Conservation (phyloP, 2,888 invertebrate genomes). For the Flabesymbios commensalis region DNA sequence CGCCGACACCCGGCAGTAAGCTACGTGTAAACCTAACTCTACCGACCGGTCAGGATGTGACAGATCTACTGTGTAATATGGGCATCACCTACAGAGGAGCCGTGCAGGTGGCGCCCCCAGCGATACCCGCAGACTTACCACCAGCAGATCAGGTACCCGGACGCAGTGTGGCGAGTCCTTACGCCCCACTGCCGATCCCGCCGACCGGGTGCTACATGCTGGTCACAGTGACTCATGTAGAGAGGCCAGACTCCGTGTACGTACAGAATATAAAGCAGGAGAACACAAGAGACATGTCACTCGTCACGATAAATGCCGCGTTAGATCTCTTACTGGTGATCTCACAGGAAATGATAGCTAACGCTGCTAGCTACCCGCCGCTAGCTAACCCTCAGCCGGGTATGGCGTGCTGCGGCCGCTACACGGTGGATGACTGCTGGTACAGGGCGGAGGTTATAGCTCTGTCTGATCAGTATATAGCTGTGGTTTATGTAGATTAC, state of each 20-base stretch:
- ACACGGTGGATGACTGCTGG: neutral
- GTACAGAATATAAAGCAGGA: neutral
- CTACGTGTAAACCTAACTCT: too few species aligned
- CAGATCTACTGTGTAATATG: neutral
- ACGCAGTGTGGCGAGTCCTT: too few species aligned
- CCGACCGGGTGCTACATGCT: too few species aligned
- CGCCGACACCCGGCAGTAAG: too few species aligned
- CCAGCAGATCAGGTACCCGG: too few species aligned
- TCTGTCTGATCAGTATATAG: too few species aligned
- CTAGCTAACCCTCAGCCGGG: neutral
- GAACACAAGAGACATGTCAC: neutral
- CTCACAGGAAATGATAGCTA: neutral
- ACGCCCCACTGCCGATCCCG: too few species aligned
- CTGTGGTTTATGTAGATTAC: too few species aligned
- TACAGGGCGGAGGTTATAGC: neutral
- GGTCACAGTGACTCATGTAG: too few species aligned
- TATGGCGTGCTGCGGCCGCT: neutral
- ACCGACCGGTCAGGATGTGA: too few species aligned
- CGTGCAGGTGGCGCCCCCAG: neutral
- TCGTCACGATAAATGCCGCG: neutral
- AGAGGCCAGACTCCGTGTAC: too few species aligned
- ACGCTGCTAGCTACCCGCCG: neutral
- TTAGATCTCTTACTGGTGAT: neutral
- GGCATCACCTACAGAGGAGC: neutral
- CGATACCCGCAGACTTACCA: too few species aligned